phyloP scores from a whole-genome alignment of 2,888 invertebrate species.

The Gryllus longicercus region DNA sequence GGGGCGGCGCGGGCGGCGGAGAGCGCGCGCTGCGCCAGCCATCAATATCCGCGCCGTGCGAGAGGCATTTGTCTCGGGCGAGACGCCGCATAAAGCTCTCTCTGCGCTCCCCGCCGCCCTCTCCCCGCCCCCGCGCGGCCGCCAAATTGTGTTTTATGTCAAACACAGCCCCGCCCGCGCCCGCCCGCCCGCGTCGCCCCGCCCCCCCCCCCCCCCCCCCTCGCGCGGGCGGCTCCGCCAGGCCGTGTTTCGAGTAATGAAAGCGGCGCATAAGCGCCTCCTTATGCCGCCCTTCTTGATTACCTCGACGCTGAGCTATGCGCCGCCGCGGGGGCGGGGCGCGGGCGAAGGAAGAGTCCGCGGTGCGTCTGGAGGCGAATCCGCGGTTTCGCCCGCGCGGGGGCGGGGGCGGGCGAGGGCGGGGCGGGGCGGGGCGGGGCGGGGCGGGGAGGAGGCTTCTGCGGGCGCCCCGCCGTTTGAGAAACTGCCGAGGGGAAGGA shows the following conservation, averaged over 20 bases:
- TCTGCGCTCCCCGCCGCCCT: background rate
- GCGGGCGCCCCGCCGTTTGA: too few species aligned
- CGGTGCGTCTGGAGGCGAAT: background rate
- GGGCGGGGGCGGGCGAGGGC: too few species aligned
- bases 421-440: too few species aligned
- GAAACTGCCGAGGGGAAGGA: too few species aligned
- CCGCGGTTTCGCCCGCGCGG: too few species aligned
- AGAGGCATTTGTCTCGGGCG: constrained; percentile 17
- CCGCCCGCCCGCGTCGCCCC: background rate
- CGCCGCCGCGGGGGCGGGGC: background rate
- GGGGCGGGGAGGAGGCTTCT: too few species aligned
- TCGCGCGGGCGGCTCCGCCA: background rate
- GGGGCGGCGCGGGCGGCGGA: background rate
- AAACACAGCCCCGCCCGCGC: background rate
- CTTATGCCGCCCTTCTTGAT: constrained; percentile 11
- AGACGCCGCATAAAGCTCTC: constrained; percentile 17
- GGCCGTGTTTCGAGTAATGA: background rate
- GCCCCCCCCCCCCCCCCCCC: background rate
- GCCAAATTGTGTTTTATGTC: constrained; percentile 17
- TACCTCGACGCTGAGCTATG: background rate
- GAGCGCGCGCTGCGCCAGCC: background rate
- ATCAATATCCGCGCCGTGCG: constrained; percentile 17
- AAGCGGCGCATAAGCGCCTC: constrained; percentile 8
- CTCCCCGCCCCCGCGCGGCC: background rate
- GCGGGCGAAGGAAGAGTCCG: constrained; percentile 20